Base-by-base conservation (phyloP, 2,888 invertebrate genomes). In the Chrysolina oricalcia region DNA sequence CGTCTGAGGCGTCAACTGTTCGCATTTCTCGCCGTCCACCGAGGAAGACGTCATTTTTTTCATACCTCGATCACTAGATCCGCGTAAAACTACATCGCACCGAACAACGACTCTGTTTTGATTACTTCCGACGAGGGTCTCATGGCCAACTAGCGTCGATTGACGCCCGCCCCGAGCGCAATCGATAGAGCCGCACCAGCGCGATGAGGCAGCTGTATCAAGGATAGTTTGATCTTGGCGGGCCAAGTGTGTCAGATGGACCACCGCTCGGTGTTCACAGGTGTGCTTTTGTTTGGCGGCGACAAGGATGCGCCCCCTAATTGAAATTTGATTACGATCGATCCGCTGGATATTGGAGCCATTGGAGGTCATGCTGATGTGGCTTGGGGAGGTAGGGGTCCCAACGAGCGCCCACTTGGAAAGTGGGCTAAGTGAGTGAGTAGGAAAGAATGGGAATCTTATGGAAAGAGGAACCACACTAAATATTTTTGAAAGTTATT, bases 1-100 rank as follows among this genome's bases (percentile, higher is more conserved):
- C 59, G 90, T 90, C 81, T 90, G 91, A 4, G 89, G 88, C 35
- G 81, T 73, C 74, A 76, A 72, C 48, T 78, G 80, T 48, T 74
- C 74, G 27, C 50, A 69, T 62, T 70, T 75, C 19, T 73, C 72
- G 21, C 66, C 73, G 17, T 73, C 73, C 13, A 70, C 72, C 46
- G 75, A 67, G 53, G 70, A 40, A 21, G 76, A 65, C 21, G 75
- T 75, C 78, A 78, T 78, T 68, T 70, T 72, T 59, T 59, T 66
- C 66, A 10, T 46, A 46, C 35, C 11, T 53, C 72, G 66, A 53
- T 27, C 59, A 59, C 59, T 59, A 9, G 11, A 59, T 35, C 59
- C 35, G 59, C 6, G 59, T 15, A 59, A 27, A 35, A 8, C 35
- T n/a, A 59, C 59, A 59, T 59, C 35, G 59, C 35, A 35, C 59